A percentile compares a stretch with the other conserved stretches of the same genome.
Conservation (phyloP, 2,113 vertebrate species). For the Ardeotis arabs region DNA sequence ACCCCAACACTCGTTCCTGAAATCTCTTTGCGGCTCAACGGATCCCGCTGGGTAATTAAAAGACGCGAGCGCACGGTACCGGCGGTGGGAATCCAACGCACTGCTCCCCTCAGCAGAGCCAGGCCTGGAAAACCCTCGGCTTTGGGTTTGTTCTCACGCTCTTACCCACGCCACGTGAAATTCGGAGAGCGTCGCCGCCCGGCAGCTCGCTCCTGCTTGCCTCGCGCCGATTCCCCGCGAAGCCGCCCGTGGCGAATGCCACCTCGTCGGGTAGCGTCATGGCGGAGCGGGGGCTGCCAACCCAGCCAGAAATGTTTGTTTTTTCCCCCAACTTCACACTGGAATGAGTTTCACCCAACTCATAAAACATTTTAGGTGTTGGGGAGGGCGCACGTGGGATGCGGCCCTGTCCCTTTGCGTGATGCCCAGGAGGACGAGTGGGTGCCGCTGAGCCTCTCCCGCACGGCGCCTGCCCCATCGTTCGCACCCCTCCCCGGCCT, state of each 20-base stretch:
- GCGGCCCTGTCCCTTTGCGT: accelerated
- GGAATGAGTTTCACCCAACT: not conserved
- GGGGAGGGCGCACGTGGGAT: accelerated
- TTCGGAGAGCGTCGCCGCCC: not conserved
- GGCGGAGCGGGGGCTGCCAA: not conserved
- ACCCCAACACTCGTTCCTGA: not conserved
- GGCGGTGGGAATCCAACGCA: not conserved
- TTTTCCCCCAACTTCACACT: accelerated
- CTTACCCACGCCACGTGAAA: not conserved
- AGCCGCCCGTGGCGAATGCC: not conserved
- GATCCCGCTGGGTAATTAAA: conserved; percentile 36
- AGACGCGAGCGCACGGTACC: not conserved
- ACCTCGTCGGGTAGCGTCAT: accelerated
- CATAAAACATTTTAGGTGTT: not conserved
- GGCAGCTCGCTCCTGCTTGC: not conserved
- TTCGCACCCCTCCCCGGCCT: not conserved
- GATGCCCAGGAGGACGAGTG: accelerated
- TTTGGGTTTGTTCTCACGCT: accelerated
- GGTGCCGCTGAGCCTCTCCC: not conserved
- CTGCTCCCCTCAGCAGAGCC: not conserved
- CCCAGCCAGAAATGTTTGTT: not conserved
- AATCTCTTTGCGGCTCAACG: conserved; percentile 9
- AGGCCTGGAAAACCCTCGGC: not conserved
- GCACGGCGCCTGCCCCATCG: not conserved
- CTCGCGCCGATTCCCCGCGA: accelerated